Evolutionary conservation across 1,140 invertebrate genomes (phyloP).

Genomic region (Mactra quadrangularis): DNA sequence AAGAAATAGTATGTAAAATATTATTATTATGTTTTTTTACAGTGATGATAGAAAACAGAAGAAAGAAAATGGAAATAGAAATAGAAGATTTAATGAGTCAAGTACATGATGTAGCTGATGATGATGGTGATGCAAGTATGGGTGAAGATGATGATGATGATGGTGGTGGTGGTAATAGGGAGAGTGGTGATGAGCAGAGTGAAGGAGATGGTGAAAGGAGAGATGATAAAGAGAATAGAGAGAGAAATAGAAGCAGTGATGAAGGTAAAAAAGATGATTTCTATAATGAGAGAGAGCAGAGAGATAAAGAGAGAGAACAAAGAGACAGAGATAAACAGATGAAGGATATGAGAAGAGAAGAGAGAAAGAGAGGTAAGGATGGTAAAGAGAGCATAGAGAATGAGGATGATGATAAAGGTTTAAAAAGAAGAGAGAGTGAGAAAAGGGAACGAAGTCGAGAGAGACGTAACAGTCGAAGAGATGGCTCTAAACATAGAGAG

Average conservation of each 20-base stretch:
- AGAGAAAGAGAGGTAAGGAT: constrained; percentile 23
- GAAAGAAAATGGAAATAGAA: constrained; percentile 51
- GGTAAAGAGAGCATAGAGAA: not conserved
- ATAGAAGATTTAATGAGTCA: constrained; percentile 55
- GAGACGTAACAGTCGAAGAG: constrained; percentile 21
- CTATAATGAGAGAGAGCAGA: constrained; percentile 38
- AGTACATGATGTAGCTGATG: constrained; percentile 8
- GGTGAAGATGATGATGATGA: constrained; percentile 42
- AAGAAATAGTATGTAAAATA: too few relatives aligned
- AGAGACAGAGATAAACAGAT: constrained; percentile 36
- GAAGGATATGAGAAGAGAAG: constrained; percentile 16
- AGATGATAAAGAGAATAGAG: constrained; percentile 48
- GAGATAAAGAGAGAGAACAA: constrained; percentile 51
- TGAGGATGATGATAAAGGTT: not conserved
- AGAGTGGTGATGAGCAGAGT: constrained; percentile 19
- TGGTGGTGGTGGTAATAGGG: constrained; percentile 33
- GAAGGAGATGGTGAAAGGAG: constrained; percentile 8
- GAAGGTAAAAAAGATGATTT: constrained; percentile 21
- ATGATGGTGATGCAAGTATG: constrained; percentile 8
- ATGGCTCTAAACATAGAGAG: constrained; percentile 9
- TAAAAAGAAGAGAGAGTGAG: not conserved
- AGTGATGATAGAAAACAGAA: constrained; percentile 53
- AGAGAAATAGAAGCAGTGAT: constrained; percentile 9
- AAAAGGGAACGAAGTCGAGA: constrained; percentile 28
- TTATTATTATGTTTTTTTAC: not conserved